Evolutionary conservation across 2,797 vertebrate species (phyloP).

Genomic region (Yasuhikotakia modesta): DNA sequence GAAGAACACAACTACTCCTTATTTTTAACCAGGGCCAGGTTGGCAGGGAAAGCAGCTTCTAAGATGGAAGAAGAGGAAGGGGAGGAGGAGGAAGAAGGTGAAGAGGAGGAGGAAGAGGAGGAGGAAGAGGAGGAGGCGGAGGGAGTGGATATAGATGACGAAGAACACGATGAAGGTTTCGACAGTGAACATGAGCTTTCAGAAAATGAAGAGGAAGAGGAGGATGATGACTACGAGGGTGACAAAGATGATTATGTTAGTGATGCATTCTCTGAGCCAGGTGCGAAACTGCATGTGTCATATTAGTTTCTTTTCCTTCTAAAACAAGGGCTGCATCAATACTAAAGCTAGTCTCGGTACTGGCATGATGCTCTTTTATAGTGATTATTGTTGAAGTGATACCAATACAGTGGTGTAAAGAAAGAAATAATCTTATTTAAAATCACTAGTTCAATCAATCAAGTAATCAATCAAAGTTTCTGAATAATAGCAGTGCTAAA

Average conservation of each 20-base stretch:
- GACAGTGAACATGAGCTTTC: conserved; percentile 97
- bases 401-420: no score
- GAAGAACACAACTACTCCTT: conserved; percentile 99
- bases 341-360: neutral
- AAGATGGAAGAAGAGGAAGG: conserved; percentile 82
- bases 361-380: neutral
- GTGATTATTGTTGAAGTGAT: no score
- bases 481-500: neutral
- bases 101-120: conserved; percentile 76
- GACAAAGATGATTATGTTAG: conserved; percentile 89
- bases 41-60: conserved; percentile 74
- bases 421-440: no score
- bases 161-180: conserved; percentile 94
- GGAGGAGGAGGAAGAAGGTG: conserved; percentile 84
- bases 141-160: conserved; percentile 84
- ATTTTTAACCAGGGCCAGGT: conserved; percentile 87
- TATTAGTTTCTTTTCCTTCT: neutral
- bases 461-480: no score
- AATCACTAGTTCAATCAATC: no score
- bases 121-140: conserved; percentile 86
- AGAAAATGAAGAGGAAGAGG: conserved; percentile 92
- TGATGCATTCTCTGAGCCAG: conserved; percentile 96
- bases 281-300: conserved; percentile 67
- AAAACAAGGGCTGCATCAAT: neutral
- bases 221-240: conserved; percentile 79